Evolutionary conservation across 2,113 vertebrate genomes (phyloP), one percentile per base, ranked within the genome.

Genomic region (Pseudolaguvia tuberculata): DNA sequence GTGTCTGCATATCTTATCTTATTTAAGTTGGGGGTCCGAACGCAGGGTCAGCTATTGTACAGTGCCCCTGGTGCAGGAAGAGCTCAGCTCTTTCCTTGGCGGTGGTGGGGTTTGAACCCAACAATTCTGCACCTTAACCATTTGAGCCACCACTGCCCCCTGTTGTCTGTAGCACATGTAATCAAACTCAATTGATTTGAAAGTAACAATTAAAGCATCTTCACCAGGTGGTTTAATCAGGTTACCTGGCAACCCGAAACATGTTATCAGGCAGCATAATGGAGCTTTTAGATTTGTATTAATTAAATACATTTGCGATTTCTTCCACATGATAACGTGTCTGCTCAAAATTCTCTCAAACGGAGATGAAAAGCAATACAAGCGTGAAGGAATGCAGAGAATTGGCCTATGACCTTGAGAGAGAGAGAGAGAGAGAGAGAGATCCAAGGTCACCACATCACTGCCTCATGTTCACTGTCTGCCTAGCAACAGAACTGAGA

Each of bases 401-500:
- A 63, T 61, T 42, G 74, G 39, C 23, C 55, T 8, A 15, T 81
- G 76, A 72, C 79, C 76, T 78, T 42, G 39, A 42, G 6, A 35
- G 31, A 3, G 31, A 42, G 39, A 5, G 39, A 42, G 39, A 42
- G 39, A 42, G 5, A 5, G 31, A 35, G 31, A 35, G 31, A 35
- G 31, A 35, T 70, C 66, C 58, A 65, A 70, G 62, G 51, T 74
- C 51, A 52, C 48, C 18, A 42, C 75, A 29, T 72, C 81, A 75
- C 53, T 39, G 69, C 20, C 57, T 67, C 39, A 56, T 18, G 61
- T 48, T 69, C 73, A 50, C 52, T 51, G 52, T 78, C 70, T 82
- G 82, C 79, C 77, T 18, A 74, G 75, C 77, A 79, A 79, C 81
- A 82, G 66, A 65, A 42, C 21, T 39, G 42, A 47, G 23, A 65